phyloP scores from a whole-genome alignment of 2,113 vertebrate genomes.

The Chionodraco myersi region DNA sequence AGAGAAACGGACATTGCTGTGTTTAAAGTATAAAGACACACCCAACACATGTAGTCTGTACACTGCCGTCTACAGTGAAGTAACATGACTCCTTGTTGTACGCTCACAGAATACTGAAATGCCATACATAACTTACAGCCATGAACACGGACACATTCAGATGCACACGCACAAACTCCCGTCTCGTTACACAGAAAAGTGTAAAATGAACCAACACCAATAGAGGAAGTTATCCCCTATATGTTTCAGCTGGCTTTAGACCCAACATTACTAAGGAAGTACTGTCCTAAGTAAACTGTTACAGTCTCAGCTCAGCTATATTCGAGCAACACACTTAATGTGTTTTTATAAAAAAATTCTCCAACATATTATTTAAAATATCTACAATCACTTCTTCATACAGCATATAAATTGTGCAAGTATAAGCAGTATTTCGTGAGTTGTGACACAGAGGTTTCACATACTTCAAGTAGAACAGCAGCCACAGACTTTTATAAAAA shows the following conservation, averaged over 20 bases:
- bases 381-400: slow-evolving; percentile 41
- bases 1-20: slow-evolving; percentile 28
- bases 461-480: slow-evolving; percentile 33
- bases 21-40: slow-evolving; percentile 39
- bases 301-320: slow-evolving; percentile 52
- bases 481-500: slow-evolving; percentile 11
- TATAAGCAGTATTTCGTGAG: slow-evolving; percentile 59
- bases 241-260: slow-evolving; percentile 51
- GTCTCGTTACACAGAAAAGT: slow-evolving; percentile 75
- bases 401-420: slow-evolving; percentile 26
- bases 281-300: slow-evolving; percentile 54
- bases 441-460: slow-evolving; percentile 17
- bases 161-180: slow-evolving; percentile 38
- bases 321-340: slow-evolving; percentile 48
- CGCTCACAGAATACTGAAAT: slow-evolving; percentile 71
- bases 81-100: slow-evolving; percentile 70
- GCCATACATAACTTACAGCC: slow-evolving; percentile 63
- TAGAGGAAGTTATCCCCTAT: slow-evolving; percentile 76
- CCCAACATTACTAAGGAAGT: slow-evolving; percentile 59
- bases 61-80: slow-evolving; percentile 49
- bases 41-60: slow-evolving; percentile 47
- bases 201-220: slow-evolving; percentile 61
- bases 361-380: slow-evolving; percentile 16
- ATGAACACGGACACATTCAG: slow-evolving; percentile 58
- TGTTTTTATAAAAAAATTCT: slow-evolving; percentile 4